These are phyloP conservation scores for Sisyra nigra DNA, from an alignment of 2,888 invertebrate species.

Conservation along the genomic window DNA sequence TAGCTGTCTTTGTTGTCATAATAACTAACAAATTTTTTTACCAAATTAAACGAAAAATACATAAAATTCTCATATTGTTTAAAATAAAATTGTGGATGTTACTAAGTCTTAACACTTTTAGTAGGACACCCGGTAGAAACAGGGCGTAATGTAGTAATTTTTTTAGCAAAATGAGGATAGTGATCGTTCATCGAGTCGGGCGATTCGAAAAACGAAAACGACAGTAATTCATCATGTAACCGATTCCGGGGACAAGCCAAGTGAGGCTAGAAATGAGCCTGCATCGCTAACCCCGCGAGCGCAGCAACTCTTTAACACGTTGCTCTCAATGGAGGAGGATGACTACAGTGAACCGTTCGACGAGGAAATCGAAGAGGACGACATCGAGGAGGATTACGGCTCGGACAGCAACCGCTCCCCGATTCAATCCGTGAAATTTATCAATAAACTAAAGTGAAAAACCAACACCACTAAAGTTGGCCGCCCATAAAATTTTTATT, in stretches of 20 bases:
- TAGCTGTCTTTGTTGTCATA: no score
- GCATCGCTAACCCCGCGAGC: not conserved
- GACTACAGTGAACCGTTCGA: not conserved
- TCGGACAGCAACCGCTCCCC: not conserved
- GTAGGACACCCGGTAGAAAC: no score
- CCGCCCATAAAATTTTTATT: no score
- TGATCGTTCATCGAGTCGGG: not conserved
- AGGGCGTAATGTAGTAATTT: no score
- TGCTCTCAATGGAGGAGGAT: not conserved
- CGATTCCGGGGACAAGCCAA: not conserved
- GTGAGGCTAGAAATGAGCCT: no score
- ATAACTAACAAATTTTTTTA: no score
- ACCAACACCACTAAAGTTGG: no score
- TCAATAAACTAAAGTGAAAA: not conserved
- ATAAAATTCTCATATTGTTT: no score
- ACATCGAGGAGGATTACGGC: not conserved
- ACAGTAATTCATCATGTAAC: not conserved
- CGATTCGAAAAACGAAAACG: not conserved
- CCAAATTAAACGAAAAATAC: no score
- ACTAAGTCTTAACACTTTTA: no score
- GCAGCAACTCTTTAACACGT: not conserved
- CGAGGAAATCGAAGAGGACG: slow-evolving; percentile 1
- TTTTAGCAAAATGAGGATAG: not conserved
- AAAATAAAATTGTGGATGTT: no score
- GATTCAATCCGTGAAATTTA: not conserved